Percentiles rank a stretch among this genome's conserved stretches.
These are phyloP conservation scores for Phytoseiulus persimilis DNA, from an alignment of 2,888 invertebrate genomes.

Conservation along the genomic window DNA sequence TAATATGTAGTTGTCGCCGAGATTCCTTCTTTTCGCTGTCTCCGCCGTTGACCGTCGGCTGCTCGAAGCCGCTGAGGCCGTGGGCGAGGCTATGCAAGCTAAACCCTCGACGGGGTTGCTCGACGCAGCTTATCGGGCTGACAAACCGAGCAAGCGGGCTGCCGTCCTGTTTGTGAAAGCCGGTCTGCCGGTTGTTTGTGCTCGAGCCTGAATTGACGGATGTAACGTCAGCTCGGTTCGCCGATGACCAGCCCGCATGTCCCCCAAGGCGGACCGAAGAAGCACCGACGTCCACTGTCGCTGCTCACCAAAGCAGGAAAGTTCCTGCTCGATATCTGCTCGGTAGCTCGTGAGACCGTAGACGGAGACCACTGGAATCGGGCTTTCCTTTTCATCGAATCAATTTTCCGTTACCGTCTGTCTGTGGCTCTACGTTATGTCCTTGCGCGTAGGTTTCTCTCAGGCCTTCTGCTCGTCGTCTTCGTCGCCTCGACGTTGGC, in stretches of 20 bases:
- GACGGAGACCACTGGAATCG: not conserved
- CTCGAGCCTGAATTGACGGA: not conserved
- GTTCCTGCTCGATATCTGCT: not conserved
- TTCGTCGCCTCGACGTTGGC: too few relatives aligned
- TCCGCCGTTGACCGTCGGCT: not conserved
- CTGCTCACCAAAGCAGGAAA: not conserved
- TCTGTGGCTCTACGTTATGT: not conserved
- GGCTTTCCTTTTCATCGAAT: not conserved
- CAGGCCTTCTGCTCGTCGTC: not conserved
- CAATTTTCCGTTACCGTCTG: not conserved
- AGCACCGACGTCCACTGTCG: not conserved
- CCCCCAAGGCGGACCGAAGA: not conserved
- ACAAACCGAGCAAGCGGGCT: not conserved
- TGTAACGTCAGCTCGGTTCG: not conserved
- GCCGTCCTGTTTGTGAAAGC: not conserved
- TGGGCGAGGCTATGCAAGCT: not conserved
- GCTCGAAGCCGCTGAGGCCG: not conserved
- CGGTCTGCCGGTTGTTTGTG: not conserved
- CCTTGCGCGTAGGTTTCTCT: not conserved
- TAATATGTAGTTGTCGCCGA: not conserved
- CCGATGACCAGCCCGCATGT: not conserved
- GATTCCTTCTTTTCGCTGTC: not conserved
- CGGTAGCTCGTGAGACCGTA: not conserved
- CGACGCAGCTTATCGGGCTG: not conserved
- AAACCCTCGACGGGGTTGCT: not conserved